These are phyloP conservation scores for Sprattus sprattus DNA, from an alignment of 2,113 vertebrate species.

Conservation along the genomic window DNA sequence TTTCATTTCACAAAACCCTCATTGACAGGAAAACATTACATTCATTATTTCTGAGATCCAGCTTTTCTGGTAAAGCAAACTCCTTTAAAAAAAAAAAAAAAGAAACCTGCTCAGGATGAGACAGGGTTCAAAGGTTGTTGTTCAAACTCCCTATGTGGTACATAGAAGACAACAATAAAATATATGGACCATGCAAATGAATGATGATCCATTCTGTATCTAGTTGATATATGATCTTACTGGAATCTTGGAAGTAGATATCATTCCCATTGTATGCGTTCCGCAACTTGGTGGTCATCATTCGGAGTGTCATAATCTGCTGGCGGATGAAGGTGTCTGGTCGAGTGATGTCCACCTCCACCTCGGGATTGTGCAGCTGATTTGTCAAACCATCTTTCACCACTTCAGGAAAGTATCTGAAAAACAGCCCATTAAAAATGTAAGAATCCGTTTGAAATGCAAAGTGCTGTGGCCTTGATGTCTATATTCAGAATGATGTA, in stretches of 20 bases:
- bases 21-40: neutral
- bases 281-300: constrained; percentile 96
- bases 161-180: neutral
- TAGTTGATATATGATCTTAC: constrained; percentile 69
- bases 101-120: neutral
- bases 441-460: neutral
- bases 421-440: neutral
- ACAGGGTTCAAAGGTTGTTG: neutral
- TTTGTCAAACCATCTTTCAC: constrained; percentile 95
- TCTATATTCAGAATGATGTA: neutral
- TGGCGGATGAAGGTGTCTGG: constrained; percentile 94
- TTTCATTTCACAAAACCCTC: neutral
- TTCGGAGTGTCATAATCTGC: constrained; percentile 95
- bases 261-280: constrained; percentile 96
- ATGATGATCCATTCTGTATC: neutral
- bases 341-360: constrained; percentile 93
- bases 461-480: neutral
- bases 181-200: neutral
- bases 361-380: constrained; percentile 96
- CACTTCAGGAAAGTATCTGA: constrained; percentile 94
- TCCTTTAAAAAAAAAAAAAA: neutral
- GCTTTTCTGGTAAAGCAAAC: neutral
- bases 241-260: constrained; percentile 95
- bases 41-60: neutral
- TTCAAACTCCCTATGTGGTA: neutral